Evolutionary conservation across 1,140 invertebrate species (phyloP).

Genomic region (Papilio dardanus): DNA sequence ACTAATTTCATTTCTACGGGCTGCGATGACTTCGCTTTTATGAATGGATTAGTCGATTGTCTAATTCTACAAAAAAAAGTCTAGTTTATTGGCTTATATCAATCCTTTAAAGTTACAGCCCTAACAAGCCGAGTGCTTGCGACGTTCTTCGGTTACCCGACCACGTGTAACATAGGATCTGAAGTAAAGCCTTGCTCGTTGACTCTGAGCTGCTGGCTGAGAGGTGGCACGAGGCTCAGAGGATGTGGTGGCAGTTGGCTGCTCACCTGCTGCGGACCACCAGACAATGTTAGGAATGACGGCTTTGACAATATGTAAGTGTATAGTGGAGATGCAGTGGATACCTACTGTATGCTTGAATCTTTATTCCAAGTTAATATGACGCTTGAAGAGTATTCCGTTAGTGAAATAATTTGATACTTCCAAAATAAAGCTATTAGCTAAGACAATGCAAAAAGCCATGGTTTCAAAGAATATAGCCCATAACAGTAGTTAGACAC

Average conservation of each 20-base stretch:
- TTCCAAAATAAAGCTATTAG: too few species aligned
- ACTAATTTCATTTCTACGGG: too few species aligned
- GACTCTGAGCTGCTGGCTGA: conserved; percentile 88
- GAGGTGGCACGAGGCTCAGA: conserved; percentile 84
- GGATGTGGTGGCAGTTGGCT: conserved; percentile 87
- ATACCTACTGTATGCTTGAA: too few species aligned
- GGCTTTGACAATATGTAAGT: conserved; percentile 71
- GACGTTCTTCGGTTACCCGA: conserved; percentile 84
- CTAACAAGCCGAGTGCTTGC: conserved; percentile 81
- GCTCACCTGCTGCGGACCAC: conserved; percentile 86
- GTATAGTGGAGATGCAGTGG: too few species aligned
- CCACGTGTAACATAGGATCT: conserved; percentile 83
- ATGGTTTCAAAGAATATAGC: too few species aligned
- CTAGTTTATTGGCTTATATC: neutral
- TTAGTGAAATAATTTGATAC: too few species aligned
- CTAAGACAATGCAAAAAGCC: too few species aligned
- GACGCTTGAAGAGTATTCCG: too few species aligned
- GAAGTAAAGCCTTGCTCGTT: conserved; percentile 85
- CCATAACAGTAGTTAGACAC: too few species aligned
- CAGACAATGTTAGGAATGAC: conserved; percentile 49
- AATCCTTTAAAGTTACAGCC: conserved; percentile 50
- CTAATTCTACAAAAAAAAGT: neutral
- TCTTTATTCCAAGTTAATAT: too few species aligned
- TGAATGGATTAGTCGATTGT: too few species aligned
- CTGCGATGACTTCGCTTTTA: too few species aligned